Evolutionary conservation across 2,888 invertebrate genomes (phyloP).

Genomic region (Onchidella celtica): DNA sequence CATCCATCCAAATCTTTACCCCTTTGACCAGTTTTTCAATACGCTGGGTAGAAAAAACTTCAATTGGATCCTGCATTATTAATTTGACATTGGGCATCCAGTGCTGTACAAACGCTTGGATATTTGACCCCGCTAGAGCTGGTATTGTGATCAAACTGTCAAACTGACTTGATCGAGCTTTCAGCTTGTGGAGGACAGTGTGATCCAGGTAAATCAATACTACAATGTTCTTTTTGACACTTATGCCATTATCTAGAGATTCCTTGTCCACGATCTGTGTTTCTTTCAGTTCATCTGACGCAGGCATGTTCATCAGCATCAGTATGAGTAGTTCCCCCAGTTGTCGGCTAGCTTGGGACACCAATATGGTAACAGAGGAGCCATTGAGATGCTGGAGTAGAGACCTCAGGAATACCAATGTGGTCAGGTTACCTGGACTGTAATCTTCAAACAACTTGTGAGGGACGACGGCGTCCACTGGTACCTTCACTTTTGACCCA

Average conservation of each 20-base stretch:
- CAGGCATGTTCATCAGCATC: slow-evolving; percentile 29
- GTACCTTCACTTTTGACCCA: slow-evolving; percentile 43
- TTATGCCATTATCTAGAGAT: slow-evolving; percentile 16
- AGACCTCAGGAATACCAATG: too few species aligned
- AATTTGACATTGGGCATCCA: slow-evolving; percentile 47
- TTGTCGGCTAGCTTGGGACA: slow-evolving; percentile 25
- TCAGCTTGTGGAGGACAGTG: slow-evolving; percentile 27
- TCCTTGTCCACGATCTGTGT: too few species aligned
- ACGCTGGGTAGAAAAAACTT: slow-evolving; percentile 18
- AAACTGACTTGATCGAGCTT: slow-evolving; percentile 24
- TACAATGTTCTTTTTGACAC: slow-evolving; percentile 33
- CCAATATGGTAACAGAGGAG: too few species aligned
- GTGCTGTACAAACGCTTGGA: slow-evolving; percentile 30
- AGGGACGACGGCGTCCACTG: slow-evolving; percentile 12
- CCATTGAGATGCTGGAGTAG: too few species aligned
- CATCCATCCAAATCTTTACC: slow-evolving; percentile 30
- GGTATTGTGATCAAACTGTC: slow-evolving; percentile 27
- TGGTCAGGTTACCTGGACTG: slow-evolving; percentile 36
- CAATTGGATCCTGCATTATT: slow-evolving; percentile 21
- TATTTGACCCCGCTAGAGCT: slow-evolving; percentile 13
- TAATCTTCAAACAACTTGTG: slow-evolving; percentile 23
- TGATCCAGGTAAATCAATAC: slow-evolving; percentile 45
- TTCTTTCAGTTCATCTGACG: slow-evolving; percentile 7
- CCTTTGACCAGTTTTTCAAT: slow-evolving; percentile 7
- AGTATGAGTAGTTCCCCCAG: slow-evolving; percentile 14